A percentile compares a stretch with the other conserved stretches of the same genome.
phyloP scores from a whole-genome alignment of 2,113 vertebrate genomes.

The Entelurus aequoreus region DNA sequence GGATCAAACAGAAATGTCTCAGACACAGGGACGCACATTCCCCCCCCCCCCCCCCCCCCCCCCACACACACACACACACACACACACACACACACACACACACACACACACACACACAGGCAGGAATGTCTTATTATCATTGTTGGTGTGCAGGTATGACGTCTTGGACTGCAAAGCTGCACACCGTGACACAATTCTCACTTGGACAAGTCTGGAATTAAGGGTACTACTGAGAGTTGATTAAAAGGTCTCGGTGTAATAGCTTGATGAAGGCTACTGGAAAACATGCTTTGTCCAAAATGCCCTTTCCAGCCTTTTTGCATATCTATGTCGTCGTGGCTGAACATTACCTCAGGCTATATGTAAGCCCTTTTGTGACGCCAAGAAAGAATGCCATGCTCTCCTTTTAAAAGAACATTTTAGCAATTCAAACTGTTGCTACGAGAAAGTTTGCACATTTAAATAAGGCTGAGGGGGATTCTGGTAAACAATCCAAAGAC shows the following conservation, averaged over 20 bases:
- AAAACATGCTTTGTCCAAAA: conserved; percentile 15
- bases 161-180: too few relatives aligned
- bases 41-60: too few relatives aligned
- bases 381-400: conserved; percentile 8
- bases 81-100: too few relatives aligned
- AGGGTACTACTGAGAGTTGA: background rate
- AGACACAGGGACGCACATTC: too few relatives aligned
- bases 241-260: background rate
- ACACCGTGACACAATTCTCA: too few relatives aligned
- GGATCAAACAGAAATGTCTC: conserved; percentile 2
- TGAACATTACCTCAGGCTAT: conserved; percentile 36
- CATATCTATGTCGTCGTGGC: conserved; percentile 29
- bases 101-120: background rate
- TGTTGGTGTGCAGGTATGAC: too few relatives aligned
- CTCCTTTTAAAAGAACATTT: conserved; percentile 21
- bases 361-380: conserved; percentile 27
- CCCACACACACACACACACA: background rate
- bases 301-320: conserved; percentile 29
- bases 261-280: conserved; percentile 3
- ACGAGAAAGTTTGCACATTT: too few relatives aligned
- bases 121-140: too few relatives aligned
- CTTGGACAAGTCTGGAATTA: too few relatives aligned
- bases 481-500: too few relatives aligned
- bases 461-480: too few relatives aligned
- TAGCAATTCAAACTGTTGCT: conserved; percentile 11